Evolutionary conservation across 2,888 invertebrate genomes (phyloP).

Genomic region (Hypomecis punctinalis): DNA sequence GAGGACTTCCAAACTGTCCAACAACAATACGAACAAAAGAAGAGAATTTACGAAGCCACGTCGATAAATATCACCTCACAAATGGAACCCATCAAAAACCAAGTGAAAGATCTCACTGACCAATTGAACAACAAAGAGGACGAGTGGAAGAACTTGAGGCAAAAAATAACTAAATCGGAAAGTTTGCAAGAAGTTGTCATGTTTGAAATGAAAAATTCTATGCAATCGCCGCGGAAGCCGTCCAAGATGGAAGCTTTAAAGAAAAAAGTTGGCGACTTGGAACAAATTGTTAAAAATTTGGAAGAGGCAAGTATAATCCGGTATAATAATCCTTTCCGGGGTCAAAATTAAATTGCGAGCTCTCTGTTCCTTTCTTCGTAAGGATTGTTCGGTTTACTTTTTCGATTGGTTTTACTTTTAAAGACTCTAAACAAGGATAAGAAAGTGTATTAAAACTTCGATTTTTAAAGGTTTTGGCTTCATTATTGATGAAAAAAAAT

Average conservation of each 20-base stretch:
- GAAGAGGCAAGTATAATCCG: slow-evolving; percentile 65
- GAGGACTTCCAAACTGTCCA: slow-evolving; percentile 87
- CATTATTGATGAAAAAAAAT: too few species aligned
- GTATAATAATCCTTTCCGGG: slow-evolving; percentile 19
- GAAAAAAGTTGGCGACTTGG: slow-evolving; percentile 86
- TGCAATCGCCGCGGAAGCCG: slow-evolving; percentile 79
- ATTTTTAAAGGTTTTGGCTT: neutral
- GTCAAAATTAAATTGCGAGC: slow-evolving; percentile 23
- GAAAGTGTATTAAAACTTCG: neutral
- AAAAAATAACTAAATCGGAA: slow-evolving; percentile 84
- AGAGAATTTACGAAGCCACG: slow-evolving; percentile 87
- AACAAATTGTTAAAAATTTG: slow-evolving; percentile 79
- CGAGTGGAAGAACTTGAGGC: slow-evolving; percentile 82
- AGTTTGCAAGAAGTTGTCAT: slow-evolving; percentile 82
- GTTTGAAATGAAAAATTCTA: slow-evolving; percentile 80
- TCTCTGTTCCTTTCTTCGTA: slow-evolving; percentile 18
- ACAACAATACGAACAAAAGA: slow-evolving; percentile 88
- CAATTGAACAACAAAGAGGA: slow-evolving; percentile 80
- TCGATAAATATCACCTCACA: slow-evolving; percentile 83
- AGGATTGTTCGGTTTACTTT: slow-evolving; percentile 16
- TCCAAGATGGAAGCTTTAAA: slow-evolving; percentile 87
- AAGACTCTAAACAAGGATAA: neutral
- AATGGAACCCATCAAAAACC: slow-evolving; percentile 83
- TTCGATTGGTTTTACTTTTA: slow-evolving; percentile 18
- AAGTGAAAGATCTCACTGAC: slow-evolving; percentile 82